These are phyloP conservation scores for Apeira syringaria DNA, from an alignment of 2,888 invertebrate genomes.

Conservation along the genomic window DNA sequence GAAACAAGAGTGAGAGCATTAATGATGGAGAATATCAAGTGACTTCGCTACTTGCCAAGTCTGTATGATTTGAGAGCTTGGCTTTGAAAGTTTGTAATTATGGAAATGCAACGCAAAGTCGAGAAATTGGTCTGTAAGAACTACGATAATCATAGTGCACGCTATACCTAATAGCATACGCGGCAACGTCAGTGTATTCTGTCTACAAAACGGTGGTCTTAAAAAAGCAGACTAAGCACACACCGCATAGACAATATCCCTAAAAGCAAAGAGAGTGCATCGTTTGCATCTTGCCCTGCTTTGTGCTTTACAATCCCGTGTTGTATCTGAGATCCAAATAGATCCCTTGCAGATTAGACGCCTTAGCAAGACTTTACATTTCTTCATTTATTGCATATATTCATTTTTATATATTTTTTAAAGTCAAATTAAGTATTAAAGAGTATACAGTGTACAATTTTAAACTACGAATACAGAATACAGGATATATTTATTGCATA, in stretches of 20 bases:
- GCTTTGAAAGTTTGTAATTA: constrained; percentile 31
- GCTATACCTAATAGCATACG: constrained; percentile 9
- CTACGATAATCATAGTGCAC: constrained; percentile 23
- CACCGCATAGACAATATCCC: constrained; percentile 50
- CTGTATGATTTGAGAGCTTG: constrained; percentile 29
- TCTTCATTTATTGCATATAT: not conserved
- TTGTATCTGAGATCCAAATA: constrained; percentile 44
- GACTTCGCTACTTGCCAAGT: constrained; percentile 29
- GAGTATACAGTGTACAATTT: too few species aligned
- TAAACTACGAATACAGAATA: too few species aligned
- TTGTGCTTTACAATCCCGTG: constrained; percentile 42
- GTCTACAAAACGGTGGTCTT: constrained; percentile 23
- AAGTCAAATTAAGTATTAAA: too few species aligned
- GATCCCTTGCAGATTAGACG: constrained; percentile 59
- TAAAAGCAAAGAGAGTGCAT: constrained; percentile 62
- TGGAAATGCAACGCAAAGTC: constrained; percentile 30
- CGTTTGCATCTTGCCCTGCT: constrained; percentile 48
- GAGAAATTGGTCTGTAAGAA: constrained; percentile 20
- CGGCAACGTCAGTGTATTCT: constrained; percentile 8
- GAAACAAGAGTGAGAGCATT: constrained; percentile 25
- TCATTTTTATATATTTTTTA: too few species aligned
- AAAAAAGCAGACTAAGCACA: constrained; percentile 32
- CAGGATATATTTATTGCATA: too few species aligned
- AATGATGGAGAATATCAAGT: constrained; percentile 29
- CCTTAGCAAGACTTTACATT: constrained; percentile 6